phyloP scores from a whole-genome alignment of 2,797 vertebrate species.

The Cetoscarus ocellatus region DNA sequence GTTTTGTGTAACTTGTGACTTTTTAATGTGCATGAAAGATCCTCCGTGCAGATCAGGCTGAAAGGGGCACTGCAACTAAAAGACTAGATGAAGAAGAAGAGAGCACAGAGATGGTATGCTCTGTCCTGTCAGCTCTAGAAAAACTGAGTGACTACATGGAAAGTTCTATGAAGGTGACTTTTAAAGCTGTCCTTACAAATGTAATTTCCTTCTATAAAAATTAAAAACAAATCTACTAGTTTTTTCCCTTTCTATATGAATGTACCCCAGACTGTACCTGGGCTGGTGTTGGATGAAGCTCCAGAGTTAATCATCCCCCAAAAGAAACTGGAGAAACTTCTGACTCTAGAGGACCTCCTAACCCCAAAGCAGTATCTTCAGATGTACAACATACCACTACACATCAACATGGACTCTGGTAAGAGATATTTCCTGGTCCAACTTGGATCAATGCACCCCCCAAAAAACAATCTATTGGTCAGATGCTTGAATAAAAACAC shows the following conservation, averaged over 20 bases:
- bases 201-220: background rate
- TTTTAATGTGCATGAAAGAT: constrained; percentile 46
- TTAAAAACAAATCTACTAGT: background rate
- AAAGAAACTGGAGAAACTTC: constrained; percentile 62
- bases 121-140: constrained; percentile 68
- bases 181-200: background rate
- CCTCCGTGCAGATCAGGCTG: constrained; percentile 37
- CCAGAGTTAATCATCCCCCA: constrained; percentile 70
- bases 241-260: background rate
- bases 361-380: constrained; percentile 77
- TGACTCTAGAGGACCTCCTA: constrained; percentile 69
- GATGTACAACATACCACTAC: constrained; percentile 71
- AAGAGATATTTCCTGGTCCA: constrained; percentile 22
- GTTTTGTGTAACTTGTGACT: background rate
- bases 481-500: too few species aligned
- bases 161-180: constrained; percentile 64
- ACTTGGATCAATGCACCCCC: background rate
- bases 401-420: constrained; percentile 78
- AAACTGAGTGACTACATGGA: constrained; percentile 63
- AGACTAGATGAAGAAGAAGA: constrained; percentile 51
- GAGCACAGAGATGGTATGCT: constrained; percentile 62
- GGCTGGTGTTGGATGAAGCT: constrained; percentile 61
- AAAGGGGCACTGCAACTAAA: fast-evolving
- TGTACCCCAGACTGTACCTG: constrained; percentile 49
- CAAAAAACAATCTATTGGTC: background rate